Evolutionary conservation across 2,797 vertebrate species (phyloP).

Genomic region (Parambassis ranga): DNA sequence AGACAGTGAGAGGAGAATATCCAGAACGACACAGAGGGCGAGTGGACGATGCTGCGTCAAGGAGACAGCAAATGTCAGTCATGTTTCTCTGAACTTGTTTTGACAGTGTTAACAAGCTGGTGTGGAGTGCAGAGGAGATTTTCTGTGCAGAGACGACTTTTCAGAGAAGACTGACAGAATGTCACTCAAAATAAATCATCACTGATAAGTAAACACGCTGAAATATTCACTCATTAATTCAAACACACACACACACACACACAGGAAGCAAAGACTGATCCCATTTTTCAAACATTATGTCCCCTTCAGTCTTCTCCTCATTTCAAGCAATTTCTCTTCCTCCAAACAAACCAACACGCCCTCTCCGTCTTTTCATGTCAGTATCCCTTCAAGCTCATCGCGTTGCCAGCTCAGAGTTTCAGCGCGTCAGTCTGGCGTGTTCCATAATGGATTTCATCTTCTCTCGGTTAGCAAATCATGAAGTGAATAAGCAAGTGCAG

Average conservation of each 20-base stretch:
- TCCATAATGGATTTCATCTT: slow-evolving; percentile 34
- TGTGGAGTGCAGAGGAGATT: slow-evolving; percentile 14
- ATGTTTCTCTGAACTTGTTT: slow-evolving; percentile 37
- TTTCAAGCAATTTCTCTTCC: slow-evolving; percentile 21
- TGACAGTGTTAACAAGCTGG: slow-evolving; percentile 1
- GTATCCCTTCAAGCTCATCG: not conserved
- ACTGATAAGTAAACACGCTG: slow-evolving; percentile 43
- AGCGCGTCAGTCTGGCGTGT: slow-evolving; percentile 5
- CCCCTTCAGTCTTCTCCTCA: slow-evolving; percentile 40
- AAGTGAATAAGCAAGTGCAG: not conserved
- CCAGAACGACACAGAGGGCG: slow-evolving; percentile 4
- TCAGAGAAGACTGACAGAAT: no score
- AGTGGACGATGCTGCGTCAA: slow-evolving; percentile 13
- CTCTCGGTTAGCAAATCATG: slow-evolving; percentile 22
- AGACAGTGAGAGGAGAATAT: slow-evolving; percentile 14
- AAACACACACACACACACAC: slow-evolving; percentile 23
- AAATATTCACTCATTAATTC: slow-evolving; percentile 42
- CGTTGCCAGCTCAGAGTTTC: slow-evolving; percentile 10
- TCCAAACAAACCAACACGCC: slow-evolving; percentile 12
- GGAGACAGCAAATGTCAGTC: slow-evolving; percentile 24
- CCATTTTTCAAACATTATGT: slow-evolving; percentile 47
- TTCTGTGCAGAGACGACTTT: not conserved
- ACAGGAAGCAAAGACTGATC: slow-evolving; percentile 35
- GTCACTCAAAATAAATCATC: slow-evolving; percentile 38
- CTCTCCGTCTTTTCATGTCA: slow-evolving; percentile 1